These are phyloP conservation scores for Neodontobutis hainanensis DNA, from an alignment of 2,113 vertebrate species.

Conservation along the genomic window DNA sequence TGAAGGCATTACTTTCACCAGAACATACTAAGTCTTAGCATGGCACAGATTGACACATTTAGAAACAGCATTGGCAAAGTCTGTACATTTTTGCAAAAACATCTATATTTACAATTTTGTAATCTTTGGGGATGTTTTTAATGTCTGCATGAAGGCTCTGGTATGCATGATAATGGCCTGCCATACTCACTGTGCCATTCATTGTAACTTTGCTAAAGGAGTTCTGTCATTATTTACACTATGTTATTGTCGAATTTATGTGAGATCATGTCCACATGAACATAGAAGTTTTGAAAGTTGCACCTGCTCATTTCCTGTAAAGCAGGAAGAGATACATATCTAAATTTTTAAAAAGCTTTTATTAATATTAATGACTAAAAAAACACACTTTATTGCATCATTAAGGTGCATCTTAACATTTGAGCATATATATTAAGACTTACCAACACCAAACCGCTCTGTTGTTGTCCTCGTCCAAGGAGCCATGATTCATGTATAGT, in stretches of 20 bases:
- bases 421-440: slow-evolving; percentile 39
- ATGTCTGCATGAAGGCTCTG: not conserved
- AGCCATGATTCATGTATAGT: slow-evolving; percentile 60
- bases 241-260: too few species aligned
- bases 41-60: too few species aligned
- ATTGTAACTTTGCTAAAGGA: too few species aligned
- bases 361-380: not conserved
- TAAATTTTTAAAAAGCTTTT: not conserved
- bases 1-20: too few species aligned
- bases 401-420: not conserved
- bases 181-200: not conserved
- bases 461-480: slow-evolving; percentile 70
- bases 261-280: not conserved
- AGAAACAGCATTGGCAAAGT: too few species aligned
- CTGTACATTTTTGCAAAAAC: too few species aligned
- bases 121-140: not conserved
- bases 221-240: too few species aligned
- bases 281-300: slow-evolving; percentile 9
- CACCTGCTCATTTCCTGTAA: slow-evolving; percentile 70
- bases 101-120: too few species aligned
- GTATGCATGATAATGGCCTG: not conserved
- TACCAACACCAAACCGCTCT: slow-evolving; percentile 77
- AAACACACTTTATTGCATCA: slow-evolving; percentile 2
- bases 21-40: too few species aligned
- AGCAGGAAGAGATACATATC: slow-evolving; percentile 60